Evolutionary conservation across 2,113 vertebrate genomes (phyloP).

Genomic region (Brienomyrus longianalis): DNA sequence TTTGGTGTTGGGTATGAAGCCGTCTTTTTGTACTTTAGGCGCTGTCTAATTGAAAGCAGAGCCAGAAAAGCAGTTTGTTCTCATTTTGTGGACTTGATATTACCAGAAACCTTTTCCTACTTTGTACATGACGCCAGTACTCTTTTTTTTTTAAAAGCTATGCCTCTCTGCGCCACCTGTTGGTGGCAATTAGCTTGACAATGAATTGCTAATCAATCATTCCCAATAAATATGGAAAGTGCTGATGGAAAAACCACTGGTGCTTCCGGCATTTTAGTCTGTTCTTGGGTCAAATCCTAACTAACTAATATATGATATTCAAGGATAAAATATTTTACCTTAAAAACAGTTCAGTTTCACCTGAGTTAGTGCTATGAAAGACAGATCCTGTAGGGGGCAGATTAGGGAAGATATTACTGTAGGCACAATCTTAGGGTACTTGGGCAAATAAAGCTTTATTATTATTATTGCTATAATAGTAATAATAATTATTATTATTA

Average conservation of each 20-base stretch:
- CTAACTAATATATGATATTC: background rate
- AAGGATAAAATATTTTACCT: background rate
- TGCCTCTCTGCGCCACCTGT: background rate
- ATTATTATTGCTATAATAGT: background rate
- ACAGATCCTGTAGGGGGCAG: background rate
- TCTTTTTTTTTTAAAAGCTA: background rate
- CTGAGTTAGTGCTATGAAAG: background rate
- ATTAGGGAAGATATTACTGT: background rate
- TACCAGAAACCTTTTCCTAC: background rate
- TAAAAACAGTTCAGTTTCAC: background rate
- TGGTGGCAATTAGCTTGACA: background rate
- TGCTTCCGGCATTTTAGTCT: background rate
- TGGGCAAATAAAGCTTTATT: background rate
- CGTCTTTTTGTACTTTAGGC: background rate
- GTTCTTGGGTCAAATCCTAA: background rate
- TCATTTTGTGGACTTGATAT: slow-evolving; percentile 1
- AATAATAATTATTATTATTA: no score
- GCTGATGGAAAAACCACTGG: slow-evolving; percentile 67
- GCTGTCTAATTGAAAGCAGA: background rate
- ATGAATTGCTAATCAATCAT: slow-evolving; percentile 72
- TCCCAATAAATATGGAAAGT: slow-evolving; percentile 88
- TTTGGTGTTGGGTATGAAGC: background rate
- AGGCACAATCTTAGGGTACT: background rate
- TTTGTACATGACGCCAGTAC: background rate
- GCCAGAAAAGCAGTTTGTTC: background rate